Base-by-base conservation (phyloP, 2,797 vertebrate genomes). In the Aphelocoma californica region DNA sequence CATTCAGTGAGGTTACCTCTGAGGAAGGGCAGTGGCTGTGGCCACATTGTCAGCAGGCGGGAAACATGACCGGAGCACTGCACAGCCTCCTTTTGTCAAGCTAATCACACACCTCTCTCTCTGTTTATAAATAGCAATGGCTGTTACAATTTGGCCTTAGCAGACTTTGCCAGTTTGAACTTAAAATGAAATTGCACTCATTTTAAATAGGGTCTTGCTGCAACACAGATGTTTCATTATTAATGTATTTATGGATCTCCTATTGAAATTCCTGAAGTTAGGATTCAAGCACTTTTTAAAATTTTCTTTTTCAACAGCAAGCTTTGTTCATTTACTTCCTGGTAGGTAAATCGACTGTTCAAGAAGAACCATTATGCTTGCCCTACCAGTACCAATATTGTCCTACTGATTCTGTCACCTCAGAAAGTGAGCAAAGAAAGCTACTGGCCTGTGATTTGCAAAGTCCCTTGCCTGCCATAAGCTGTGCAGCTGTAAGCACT, bases 391-490 rank as follows among this genome's bases (percentile, higher is more conserved):
- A 67, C 34, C 57, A 74, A 74, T 53, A 91, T 18, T 66, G 34
- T 56, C 48, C 40, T 51, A 29, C 34, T 23, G 34, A 47, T 87
- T 78, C 67, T 53, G 28, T 15, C 67, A 61, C 18, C 3, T 3
- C 50, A 81, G 56, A 90, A 81, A 87, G 34, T 1, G 6, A 95
- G 60, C 19, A 77, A 86, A 91, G 56, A 84, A 84, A 66, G 71
- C 32, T 61, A 34, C 66, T 31, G 48, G 56, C 24, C 77, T 70
- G 36, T 56, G 62, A 86, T 84, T 86, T 75, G 40, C 47, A 60
- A 86, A 73, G 66, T 84, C 56, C 23, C 54, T 90, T 75, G 56
- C 44, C 45, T 88, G 38, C 64, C 66, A 62, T 51, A 92, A 93
- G 53, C 58, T 34, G 31, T 29, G 65, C 1, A 15, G 69, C 61